A percentile compares a stretch with the other conserved stretches of the same genome.
Evolutionary conservation across 1,140 invertebrate genomes (phyloP).

Genomic region (Metopolophium dirhodum): DNA sequence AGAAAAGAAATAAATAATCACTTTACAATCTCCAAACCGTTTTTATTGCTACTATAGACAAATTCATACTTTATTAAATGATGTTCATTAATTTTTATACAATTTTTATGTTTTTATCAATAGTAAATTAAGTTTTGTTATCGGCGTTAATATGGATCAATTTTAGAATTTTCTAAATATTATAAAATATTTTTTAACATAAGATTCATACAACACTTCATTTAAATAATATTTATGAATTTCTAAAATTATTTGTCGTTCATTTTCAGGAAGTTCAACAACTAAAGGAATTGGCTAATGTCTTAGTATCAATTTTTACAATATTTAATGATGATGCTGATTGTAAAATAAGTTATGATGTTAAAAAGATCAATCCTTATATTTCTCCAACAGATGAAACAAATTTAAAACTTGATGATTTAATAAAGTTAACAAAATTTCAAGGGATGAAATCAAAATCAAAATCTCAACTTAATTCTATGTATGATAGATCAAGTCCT

Average conservation of each 20-base stretch:
- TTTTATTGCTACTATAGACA: neutral
- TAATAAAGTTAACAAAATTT: constrained; percentile 50
- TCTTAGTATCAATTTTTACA: constrained; percentile 25
- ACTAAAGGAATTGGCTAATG: constrained; percentile 47
- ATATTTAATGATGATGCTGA: constrained; percentile 51
- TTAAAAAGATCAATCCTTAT: constrained; percentile 15
- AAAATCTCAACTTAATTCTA: constrained; percentile 37
- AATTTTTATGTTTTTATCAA: neutral
- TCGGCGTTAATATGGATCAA: neutral
- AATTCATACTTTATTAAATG: neutral
- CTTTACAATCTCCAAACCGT: neutral
- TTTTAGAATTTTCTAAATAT: neutral
- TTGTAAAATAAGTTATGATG: constrained; percentile 34
- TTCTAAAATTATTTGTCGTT: neutral
- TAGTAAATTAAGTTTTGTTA: neutral
- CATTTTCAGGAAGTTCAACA: constrained; percentile 44
- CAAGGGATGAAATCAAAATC: constrained; percentile 48
- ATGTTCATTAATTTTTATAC: neutral
- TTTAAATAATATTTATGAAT: neutral
- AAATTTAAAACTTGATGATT: constrained; percentile 51
- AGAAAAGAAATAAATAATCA: neutral
- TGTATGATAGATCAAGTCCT: constrained; percentile 53
- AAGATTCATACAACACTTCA: neutral
- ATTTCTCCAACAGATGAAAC: constrained; percentile 16
- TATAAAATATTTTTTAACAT: neutral